A percentile compares a stretch with the other conserved stretches of the same genome.
These are phyloP conservation scores for Oopsacas minuta DNA, from an alignment of 37 sponge, comb jelly and placozoan genomes.

Conservation along the genomic window DNA sequence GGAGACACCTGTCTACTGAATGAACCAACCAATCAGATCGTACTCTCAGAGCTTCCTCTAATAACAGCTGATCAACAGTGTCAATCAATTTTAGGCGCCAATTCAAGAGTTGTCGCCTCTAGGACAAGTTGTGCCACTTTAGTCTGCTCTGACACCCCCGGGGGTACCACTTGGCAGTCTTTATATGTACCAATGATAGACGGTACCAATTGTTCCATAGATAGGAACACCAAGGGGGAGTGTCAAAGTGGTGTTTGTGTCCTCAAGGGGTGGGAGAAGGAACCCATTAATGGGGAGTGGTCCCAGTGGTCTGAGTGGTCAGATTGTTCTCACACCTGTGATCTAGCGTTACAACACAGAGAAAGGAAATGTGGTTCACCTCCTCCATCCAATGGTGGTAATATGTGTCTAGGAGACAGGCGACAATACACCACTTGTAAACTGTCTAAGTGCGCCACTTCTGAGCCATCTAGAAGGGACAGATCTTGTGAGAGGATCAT, in stretches of 20 bases:
- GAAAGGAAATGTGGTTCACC: neutral
- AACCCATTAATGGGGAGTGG: neutral
- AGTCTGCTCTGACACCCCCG: neutral
- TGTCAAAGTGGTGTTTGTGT: neutral
- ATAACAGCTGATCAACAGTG: slow-evolving; percentile 10
- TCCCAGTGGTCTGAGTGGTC: neutral
- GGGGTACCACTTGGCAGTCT: neutral
- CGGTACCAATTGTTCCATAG: neutral
- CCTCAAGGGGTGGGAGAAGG: neutral
- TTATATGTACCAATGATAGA: neutral
- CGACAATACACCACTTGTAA: neutral
- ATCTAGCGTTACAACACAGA: neutral
- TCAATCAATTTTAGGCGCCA: neutral
- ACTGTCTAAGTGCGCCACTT: neutral
- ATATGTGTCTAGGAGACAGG: neutral
- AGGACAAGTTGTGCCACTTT: neutral
- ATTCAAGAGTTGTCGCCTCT: neutral
- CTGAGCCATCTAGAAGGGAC: neutral
- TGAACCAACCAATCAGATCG: neutral
- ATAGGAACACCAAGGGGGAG: neutral
- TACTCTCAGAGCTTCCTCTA: neutral
- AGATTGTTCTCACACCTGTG: neutral
- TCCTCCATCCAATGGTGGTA: neutral
- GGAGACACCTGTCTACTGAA: neutral
- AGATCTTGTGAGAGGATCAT: neutral